Evolutionary conservation across 1,140 invertebrate genomes (phyloP), one percentile per base, ranked within the genome.

Genomic region (Euglossa dilemma): DNA sequence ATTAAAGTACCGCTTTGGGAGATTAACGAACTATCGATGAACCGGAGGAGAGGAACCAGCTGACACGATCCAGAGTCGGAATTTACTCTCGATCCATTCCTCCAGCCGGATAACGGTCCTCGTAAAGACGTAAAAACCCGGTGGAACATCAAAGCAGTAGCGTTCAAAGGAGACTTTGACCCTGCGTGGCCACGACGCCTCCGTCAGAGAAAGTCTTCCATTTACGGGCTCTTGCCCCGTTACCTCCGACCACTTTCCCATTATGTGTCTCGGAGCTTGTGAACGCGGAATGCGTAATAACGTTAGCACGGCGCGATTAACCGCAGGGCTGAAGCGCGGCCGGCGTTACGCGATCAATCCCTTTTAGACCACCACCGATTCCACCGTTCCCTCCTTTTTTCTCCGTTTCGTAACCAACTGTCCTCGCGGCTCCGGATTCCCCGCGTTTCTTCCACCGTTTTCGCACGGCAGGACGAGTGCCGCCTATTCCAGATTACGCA

Each of bases 181-280:
- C 28, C 50, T 28, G 71, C n/a, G 23, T n/a, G 50, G 25, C 56
- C 56, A 50, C 52, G 69, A 47, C 54, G 45, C 61, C 36, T 52
- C 56, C 23, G 45, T 14, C 63, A 28, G 80, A 76, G 80, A 83
- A 83, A 83, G 81, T 83, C 47, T 25, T 56, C 66, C 56, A 71
- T 54, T 66, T 78, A 47, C 12, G 28, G 25, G 28, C 28, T 9
- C 75, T 36, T 18, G 20, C 43, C 23, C 12, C 70, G 9, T 47
- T 61, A 52, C 66, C 57, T 70, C 54, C 56, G 50, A 72, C 12
- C 75, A 80, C 82, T 84, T 84, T 84, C 77, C 69, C 69, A 50
- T 84, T 80, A 73, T 73, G 69, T 50, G 76, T 80, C 69, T 52
- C 69, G 76, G 25, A 23, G 54, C 64, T 63, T 47, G 45, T 45